These are phyloP conservation scores for Drosophila recens DNA, from an alignment of 2,888 invertebrate genomes.

Conservation along the genomic window DNA sequence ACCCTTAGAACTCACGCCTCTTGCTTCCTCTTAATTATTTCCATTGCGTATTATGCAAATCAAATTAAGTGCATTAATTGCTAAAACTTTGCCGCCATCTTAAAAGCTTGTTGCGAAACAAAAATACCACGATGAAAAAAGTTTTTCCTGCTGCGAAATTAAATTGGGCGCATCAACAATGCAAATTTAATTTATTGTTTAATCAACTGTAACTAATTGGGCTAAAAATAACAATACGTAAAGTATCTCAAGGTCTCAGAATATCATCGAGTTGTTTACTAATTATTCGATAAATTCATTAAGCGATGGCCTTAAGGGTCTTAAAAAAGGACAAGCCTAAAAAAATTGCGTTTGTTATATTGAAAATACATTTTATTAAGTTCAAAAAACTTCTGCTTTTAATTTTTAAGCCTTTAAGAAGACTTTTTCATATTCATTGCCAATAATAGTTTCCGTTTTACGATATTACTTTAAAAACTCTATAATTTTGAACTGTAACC, in stretches of 20 bases:
- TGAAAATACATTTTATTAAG: background rate
- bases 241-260: conserved; percentile 17
- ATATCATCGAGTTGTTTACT: conserved; percentile 27
- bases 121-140: conserved; percentile 10
- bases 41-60: conserved; percentile 45
- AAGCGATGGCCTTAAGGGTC: background rate
- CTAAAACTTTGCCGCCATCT: conserved; percentile 42
- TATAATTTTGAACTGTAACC: background rate
- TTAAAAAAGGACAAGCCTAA: background rate
- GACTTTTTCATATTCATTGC: too few species aligned
- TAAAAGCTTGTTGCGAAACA: conserved; percentile 14
- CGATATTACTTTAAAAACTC: background rate
- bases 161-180: conserved; percentile 47
- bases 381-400: background rate
- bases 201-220: conserved; percentile 63
- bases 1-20: conserved; percentile 42
- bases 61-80: conserved; percentile 60
- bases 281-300: conserved; percentile 4
- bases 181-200: conserved; percentile 60
- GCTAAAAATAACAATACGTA: conserved; percentile 39
- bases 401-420: background rate
- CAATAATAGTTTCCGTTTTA: background rate
- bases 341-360: too few species aligned
- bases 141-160: conserved; percentile 21
- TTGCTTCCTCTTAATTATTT: conserved; percentile 52